phyloP scores from a whole-genome alignment of 2,113 vertebrate genomes.

The Caracal caracal region DNA sequence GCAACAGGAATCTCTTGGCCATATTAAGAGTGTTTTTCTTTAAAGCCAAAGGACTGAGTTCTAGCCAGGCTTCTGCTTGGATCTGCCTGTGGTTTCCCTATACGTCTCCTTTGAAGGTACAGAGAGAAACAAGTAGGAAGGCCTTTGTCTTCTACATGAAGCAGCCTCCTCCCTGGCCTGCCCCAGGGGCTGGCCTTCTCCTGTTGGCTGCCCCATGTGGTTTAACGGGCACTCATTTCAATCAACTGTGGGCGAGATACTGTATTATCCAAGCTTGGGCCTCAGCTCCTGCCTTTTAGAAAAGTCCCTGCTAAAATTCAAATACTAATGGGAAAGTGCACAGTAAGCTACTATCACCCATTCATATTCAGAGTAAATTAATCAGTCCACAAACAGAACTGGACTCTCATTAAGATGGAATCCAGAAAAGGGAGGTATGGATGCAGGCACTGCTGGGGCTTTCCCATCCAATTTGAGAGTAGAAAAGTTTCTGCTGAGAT shows the following conservation, averaged over 20 bases:
- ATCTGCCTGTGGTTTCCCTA: not conserved
- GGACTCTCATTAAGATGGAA: not conserved
- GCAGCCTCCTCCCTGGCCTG: not conserved
- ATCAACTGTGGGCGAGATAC: not conserved
- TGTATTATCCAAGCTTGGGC: not conserved
- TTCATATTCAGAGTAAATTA: not conserved
- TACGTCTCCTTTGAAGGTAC: not conserved
- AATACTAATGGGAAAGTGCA: not conserved
- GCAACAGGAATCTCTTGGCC: not conserved
- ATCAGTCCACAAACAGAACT: not conserved
- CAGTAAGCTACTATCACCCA: rapidly evolving
- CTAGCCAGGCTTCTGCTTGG: not conserved
- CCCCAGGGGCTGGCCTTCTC: not conserved
- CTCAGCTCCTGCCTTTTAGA: not conserved
- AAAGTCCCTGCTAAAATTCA: not conserved
- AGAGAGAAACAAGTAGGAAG: not conserved
- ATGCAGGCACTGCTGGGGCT: too few species aligned
- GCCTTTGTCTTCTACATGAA: not conserved
- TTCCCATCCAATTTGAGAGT: not conserved
- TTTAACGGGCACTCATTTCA: not conserved
- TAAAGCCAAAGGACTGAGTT: not conserved
- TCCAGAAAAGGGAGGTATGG: not conserved
- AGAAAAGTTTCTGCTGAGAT: not conserved
- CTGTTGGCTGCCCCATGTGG: not conserved
- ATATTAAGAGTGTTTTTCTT: not conserved